Evolutionary conservation across 2,888 invertebrate genomes (phyloP).

Genomic region (Temnothorax ravouxi): DNA sequence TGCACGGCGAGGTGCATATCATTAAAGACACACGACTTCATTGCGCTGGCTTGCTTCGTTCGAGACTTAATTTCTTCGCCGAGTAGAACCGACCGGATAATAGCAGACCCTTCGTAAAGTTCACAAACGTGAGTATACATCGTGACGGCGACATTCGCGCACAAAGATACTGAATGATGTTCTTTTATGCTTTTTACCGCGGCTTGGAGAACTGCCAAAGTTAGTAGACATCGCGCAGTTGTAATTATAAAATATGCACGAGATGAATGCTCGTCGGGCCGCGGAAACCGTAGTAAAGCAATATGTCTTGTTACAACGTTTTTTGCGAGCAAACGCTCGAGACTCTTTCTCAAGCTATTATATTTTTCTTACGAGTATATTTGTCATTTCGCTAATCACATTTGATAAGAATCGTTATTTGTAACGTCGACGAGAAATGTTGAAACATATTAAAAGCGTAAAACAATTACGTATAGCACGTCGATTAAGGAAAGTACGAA

Average conservation of each 20-base stretch:
- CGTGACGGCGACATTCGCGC: conserved; percentile 56
- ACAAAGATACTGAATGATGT: conserved; percentile 47
- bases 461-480: conserved; percentile 15
- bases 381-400: conserved; percentile 38
- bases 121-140: conserved; percentile 59
- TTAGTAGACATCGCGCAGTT: conserved; percentile 54
- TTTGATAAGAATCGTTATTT: conserved; percentile 26
- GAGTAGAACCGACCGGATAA: conserved; percentile 52
- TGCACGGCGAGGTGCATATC: conserved; percentile 63
- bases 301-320: conserved; percentile 48
- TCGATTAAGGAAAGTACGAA: background rate
- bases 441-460: conserved; percentile 1
- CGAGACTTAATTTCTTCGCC: conserved; percentile 64
- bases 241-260: conserved; percentile 57
- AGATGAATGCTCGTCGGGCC: conserved; percentile 45
- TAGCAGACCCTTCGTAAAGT: conserved; percentile 54
- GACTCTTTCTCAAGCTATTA: conserved; percentile 23
- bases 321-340: conserved; percentile 36
- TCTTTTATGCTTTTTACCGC: conserved; percentile 42
- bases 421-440: background rate
- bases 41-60: conserved; percentile 64
- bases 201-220: conserved; percentile 53
- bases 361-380: conserved; percentile 5
- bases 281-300: conserved; percentile 41
- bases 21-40: conserved; percentile 71